A percentile compares a stretch with the other conserved stretches of the same genome.
These are phyloP conservation scores for Percina caprodes DNA, from an alignment of 2,113 vertebrate species.

Conservation along the genomic window DNA sequence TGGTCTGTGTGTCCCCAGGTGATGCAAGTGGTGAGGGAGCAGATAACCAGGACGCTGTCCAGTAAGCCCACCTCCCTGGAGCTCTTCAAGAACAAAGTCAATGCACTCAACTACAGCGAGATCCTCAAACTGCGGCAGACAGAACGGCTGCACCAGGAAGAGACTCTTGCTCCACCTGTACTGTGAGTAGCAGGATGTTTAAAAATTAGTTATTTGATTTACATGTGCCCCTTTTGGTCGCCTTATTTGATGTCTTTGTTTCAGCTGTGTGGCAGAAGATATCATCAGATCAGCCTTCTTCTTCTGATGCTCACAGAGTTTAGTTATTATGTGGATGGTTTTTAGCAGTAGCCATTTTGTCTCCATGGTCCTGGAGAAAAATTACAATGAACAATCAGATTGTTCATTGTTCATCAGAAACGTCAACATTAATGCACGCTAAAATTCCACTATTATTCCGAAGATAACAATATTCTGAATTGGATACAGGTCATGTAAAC, in stretches of 20 bases:
- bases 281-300: neutral
- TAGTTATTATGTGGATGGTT: neutral
- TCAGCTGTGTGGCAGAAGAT: neutral
- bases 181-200: slow-evolving; percentile 85
- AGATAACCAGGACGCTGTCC: slow-evolving; percentile 93
- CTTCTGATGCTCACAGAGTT: neutral
- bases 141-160: slow-evolving; percentile 95
- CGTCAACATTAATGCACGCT: too few relatives aligned
- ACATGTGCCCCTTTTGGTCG: neutral
- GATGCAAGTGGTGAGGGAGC: slow-evolving; percentile 98
- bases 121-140: slow-evolving; percentile 96
- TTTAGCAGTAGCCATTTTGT: neutral
- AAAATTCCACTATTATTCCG: too few relatives aligned
- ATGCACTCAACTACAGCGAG: slow-evolving; percentile 92
- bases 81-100: slow-evolving; percentile 95
- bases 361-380: neutral
- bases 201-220: neutral
- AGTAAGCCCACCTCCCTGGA: slow-evolving; percentile 95
- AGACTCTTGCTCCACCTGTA: slow-evolving; percentile 92
- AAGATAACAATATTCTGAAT: too few relatives aligned
- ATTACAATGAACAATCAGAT: neutral
- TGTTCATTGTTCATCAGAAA: too few relatives aligned
- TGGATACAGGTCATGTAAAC: too few relatives aligned
- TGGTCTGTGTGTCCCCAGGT: slow-evolving; percentile 81
- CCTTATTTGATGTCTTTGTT: neutral